Base-by-base conservation (phyloP, 2,797 vertebrate genomes). In the Scleropages formosus region DNA sequence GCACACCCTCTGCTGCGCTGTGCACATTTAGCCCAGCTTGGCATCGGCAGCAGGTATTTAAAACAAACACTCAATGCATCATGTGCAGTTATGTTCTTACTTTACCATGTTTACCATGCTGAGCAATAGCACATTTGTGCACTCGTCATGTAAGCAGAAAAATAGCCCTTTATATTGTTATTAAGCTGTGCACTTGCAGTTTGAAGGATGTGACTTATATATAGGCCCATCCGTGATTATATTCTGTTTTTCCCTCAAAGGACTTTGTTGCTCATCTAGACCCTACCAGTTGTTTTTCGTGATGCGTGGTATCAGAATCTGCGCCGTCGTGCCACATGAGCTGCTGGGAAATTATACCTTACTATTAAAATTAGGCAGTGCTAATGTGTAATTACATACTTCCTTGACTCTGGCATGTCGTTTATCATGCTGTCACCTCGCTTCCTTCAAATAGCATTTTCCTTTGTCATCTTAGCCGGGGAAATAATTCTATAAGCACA, bases 341-440 rank as follows among this genome's bases (percentile, higher is more conserved):
- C 60, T 49, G 46, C 18, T 27, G 24, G 39, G 20, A 60, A 75
- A 75, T 75, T 26, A 75, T 75, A 70, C 39, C 31, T 49, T 62
- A 24, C 44, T 49, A 39, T 70, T 76, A 70, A 76, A 49, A 75
- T 75, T 68, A 49, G 60, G 27, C 44, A 63, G 77, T 74, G 74
- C 77, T 73, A 62, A 79, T 78, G 78, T 81, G 82, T 85, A 85
- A 89, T 84, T 82, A 79, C 75, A 80, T 80, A 80, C 64, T 79
- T 80, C 61, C 74, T 84, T 84, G 71, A 82, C 85, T 83, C 78
- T 76, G 83, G 69, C 81, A 79, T 78, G 76, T 76, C 80, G 79
- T 89, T 80, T 70, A 80, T 89, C 85, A 88, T 71, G 60, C 77
- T 79, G 81, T 83, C 82, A 80, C 69, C 75, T 74, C 75, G 47